phyloP scores from a whole-genome alignment of 2,888 invertebrate species.

The Ophion costatus region DNA sequence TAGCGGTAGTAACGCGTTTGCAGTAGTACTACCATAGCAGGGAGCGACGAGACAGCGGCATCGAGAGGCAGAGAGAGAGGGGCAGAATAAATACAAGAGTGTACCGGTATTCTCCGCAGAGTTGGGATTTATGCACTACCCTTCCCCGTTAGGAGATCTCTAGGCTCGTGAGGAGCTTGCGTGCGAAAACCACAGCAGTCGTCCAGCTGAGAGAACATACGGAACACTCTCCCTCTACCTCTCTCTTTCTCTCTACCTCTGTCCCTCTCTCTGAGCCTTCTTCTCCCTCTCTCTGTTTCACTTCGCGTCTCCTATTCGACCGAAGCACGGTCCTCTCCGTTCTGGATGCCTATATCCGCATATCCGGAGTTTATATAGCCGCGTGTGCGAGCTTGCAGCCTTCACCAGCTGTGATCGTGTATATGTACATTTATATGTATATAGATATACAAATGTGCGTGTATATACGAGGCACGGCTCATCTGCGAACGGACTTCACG shows the following conservation, averaged over 20 bases:
- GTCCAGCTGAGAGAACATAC: conserved; percentile 62
- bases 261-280: conserved; percentile 6
- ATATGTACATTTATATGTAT: conserved; percentile 5
- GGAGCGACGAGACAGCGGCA: neutral
- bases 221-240: neutral
- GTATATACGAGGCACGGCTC: conserved; percentile 18
- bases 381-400: conserved; percentile 35
- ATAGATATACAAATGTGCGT: neutral
- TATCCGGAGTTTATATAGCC: conserved; percentile 59
- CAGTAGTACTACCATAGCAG: conserved; percentile 37
- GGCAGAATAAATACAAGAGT: conserved; percentile 52
- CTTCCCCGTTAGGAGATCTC: conserved; percentile 53
- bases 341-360: conserved; percentile 60
- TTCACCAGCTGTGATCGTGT: conserved; percentile 57
- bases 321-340: conserved; percentile 30
- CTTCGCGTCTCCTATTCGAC: conserved; percentile 43
- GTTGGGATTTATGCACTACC: conserved; percentile 63
- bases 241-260: neutral
- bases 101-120: conserved; percentile 60
- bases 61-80: conserved; percentile 21
- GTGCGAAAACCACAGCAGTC: conserved; percentile 63
- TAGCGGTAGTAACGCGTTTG: conserved; percentile 42
- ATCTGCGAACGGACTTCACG: conserved; percentile 47
- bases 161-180: conserved; percentile 55
- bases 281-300: conserved; percentile 10